A percentile compares a stretch with the other conserved stretches of the same genome.
Evolutionary conservation across 1,140 invertebrate species (phyloP).

Genomic region (Leptinotarsa undecemlineata): DNA sequence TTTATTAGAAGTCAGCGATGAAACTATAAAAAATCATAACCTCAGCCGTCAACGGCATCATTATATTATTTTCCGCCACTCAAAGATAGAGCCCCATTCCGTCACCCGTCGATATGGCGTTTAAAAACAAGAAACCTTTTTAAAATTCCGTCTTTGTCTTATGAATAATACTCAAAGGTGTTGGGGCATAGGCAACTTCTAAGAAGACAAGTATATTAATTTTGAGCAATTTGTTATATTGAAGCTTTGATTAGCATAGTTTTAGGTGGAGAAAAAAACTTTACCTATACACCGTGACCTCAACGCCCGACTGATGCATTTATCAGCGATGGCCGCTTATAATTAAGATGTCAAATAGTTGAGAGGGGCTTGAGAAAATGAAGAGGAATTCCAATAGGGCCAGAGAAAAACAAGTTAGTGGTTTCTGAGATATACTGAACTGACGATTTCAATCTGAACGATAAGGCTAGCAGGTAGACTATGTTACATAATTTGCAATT

Average conservation of each 20-base stretch:
- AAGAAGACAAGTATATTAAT: slow-evolving; percentile 34
- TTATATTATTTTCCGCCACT: too few relatives aligned
- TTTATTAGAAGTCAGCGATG: too few relatives aligned
- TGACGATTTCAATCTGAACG: too few relatives aligned
- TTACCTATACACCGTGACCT: slow-evolving; percentile 11
- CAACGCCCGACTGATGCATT: slow-evolving; percentile 30
- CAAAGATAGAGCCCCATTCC: too few relatives aligned
- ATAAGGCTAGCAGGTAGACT: too few relatives aligned
- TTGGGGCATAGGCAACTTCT: slow-evolving; percentile 4
- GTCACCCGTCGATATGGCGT: too few relatives aligned
- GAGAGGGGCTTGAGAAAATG: background rate
- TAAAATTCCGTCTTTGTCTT: slow-evolving; percentile 15
- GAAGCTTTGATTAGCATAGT: slow-evolving; percentile 45
- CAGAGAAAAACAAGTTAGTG: too few relatives aligned
- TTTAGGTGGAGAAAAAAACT: slow-evolving; percentile 32
- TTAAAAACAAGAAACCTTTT: background rate
- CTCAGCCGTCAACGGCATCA: too few relatives aligned
- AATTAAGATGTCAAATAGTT: slow-evolving; percentile 43
- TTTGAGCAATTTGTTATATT: slow-evolving; percentile 41
- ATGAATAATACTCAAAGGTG: slow-evolving; percentile 15
- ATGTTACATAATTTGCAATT: too few relatives aligned
- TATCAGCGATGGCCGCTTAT: slow-evolving; percentile 42
- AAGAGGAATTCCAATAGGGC: background rate
- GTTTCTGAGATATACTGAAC: too few relatives aligned
- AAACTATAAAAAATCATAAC: too few relatives aligned